A percentile compares a stretch with the other conserved stretches of the same genome.
Evolutionary conservation across 2,888 invertebrate species (phyloP).

Genomic region (Brachyptera putata): DNA sequence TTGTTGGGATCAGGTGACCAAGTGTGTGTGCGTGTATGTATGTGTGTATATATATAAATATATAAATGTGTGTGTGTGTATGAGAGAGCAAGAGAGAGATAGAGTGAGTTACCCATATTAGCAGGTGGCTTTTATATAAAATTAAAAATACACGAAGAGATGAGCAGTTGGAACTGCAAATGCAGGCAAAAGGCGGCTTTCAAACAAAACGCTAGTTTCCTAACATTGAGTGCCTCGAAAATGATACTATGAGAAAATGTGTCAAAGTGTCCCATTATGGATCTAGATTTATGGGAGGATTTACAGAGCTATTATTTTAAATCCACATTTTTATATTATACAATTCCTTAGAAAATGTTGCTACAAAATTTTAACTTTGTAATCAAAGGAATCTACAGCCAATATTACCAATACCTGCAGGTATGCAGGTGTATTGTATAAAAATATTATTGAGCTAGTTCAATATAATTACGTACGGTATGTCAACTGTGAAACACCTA

Average conservation of each 20-base stretch:
- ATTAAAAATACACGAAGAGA: no score
- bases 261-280: slow-evolving; percentile 33
- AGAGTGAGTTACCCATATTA: slow-evolving; percentile 11
- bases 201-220: slow-evolving; percentile 36
- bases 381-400: slow-evolving; percentile 25
- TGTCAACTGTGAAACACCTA: slow-evolving; percentile 17
- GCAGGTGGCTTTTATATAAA: slow-evolving; percentile 33
- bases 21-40: not conserved
- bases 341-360: slow-evolving; percentile 30
- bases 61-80: no score
- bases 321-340: slow-evolving; percentile 35
- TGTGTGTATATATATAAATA: no score
- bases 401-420: not conserved
- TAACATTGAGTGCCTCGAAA: slow-evolving; percentile 36
- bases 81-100: slow-evolving; percentile 4
- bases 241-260: slow-evolving; percentile 32
- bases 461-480: not conserved
- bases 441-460: slow-evolving; percentile 5
- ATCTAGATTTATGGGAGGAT: slow-evolving; percentile 34
- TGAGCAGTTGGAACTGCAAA: no score
- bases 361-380: slow-evolving; percentile 31
- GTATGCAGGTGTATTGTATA: slow-evolving; percentile 12
- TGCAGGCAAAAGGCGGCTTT: no score
- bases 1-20: slow-evolving; percentile 35
- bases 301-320: slow-evolving; percentile 36